phyloP scores from a whole-genome alignment of 2,113 vertebrate species.

The Eubucco bourcierii region DNA sequence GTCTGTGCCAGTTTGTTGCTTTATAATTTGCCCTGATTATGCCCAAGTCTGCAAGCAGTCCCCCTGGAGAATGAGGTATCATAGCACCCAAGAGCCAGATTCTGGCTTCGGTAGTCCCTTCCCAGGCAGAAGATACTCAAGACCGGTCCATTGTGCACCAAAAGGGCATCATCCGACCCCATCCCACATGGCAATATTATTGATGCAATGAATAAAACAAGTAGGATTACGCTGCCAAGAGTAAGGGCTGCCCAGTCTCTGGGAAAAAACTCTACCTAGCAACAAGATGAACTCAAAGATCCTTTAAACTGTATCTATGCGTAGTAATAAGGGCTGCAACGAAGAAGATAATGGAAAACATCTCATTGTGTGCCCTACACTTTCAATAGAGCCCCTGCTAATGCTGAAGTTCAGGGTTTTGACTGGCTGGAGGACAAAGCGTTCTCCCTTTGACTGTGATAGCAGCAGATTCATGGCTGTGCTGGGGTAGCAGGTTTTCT shows the following conservation, averaged over 20 bases:
- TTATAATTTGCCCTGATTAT: background rate
- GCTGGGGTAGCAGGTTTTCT: background rate
- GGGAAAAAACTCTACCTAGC: constrained; percentile 41
- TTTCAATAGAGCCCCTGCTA: constrained; percentile 12
- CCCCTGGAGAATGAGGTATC: background rate
- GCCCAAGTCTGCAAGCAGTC: no score
- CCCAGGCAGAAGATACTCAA: background rate
- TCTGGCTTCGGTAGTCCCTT: background rate
- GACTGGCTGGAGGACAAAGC: constrained; percentile 41
- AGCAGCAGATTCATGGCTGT: constrained; percentile 34
- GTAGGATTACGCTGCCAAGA: background rate
- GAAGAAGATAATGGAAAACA: constrained; percentile 58
- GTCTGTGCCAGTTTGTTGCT: background rate
- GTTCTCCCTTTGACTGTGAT: constrained; percentile 20
- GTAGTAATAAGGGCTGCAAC: constrained; percentile 55
- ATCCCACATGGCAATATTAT: fast-evolving
- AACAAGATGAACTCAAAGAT: constrained; percentile 47
- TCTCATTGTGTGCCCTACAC: constrained; percentile 11
- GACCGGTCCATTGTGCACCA: background rate
- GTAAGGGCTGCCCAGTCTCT: background rate
- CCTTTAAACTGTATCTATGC: constrained; percentile 27
- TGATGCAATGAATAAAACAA: background rate
- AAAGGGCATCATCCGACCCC: background rate
- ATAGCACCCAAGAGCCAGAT: background rate
- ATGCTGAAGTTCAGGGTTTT: constrained; percentile 61